phyloP scores from a whole-genome alignment of 1,140 invertebrate genomes.

The Pygmarrhopalites habei region DNA sequence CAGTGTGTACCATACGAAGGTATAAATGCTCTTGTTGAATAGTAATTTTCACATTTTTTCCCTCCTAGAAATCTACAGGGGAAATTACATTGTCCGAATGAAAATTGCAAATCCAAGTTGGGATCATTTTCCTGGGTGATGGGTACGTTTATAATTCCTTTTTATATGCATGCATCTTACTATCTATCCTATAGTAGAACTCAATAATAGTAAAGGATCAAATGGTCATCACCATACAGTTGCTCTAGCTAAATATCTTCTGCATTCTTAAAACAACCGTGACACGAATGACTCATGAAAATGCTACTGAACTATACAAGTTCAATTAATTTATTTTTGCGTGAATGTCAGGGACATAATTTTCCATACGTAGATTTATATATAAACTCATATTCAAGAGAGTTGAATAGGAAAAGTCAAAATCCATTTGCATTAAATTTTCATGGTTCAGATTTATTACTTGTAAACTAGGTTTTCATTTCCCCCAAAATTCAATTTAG shows the following conservation, averaged over 20 bases:
- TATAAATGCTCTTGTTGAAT: too few species aligned
- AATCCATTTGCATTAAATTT: background rate
- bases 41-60: too few species aligned
- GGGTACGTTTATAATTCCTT: conserved; percentile 46
- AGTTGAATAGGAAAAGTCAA: background rate
- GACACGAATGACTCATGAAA: background rate
- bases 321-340: too few species aligned
- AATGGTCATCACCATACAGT: background rate
- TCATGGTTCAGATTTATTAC: background rate
- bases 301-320: background rate
- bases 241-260: background rate
- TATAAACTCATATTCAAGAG: too few species aligned
- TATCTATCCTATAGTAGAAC: background rate
- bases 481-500: too few species aligned
- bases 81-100: conserved; percentile 69
- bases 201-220: background rate
- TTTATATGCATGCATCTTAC: conserved; percentile 17
- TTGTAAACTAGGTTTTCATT: background rate
- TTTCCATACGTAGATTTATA: too few species aligned
- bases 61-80: too few species aligned
- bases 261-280: background rate
- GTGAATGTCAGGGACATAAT: too few species aligned
- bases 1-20: too few species aligned
- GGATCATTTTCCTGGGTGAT: conserved; percentile 78
- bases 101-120: conserved; percentile 63